Evolutionary conservation across 2,888 invertebrate genomes (phyloP).

Genomic region (Hipparchia sbordonii): DNA sequence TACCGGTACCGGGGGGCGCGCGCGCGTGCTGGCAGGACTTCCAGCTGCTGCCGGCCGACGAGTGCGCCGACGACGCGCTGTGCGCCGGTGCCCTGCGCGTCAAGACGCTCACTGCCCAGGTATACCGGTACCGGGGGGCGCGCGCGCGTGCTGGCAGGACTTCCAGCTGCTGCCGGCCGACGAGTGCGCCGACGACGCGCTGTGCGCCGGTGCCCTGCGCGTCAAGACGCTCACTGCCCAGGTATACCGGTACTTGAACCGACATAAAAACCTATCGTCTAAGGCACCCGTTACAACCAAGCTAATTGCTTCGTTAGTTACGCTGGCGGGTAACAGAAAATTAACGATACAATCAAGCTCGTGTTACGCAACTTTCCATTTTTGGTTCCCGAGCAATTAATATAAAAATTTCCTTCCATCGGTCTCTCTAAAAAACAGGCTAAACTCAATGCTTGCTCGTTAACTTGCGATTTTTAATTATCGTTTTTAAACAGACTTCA

Average conservation of each 20-base stretch:
- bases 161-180: constrained; percentile 20
- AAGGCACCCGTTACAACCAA: too few species aligned
- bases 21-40: constrained; percentile 44
- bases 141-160: constrained; percentile 44
- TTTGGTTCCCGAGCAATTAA: background rate
- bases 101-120: background rate
- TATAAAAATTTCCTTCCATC: background rate
- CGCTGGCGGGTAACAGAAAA: too few species aligned
- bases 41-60: constrained; percentile 16
- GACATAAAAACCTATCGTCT: too few species aligned
- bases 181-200: constrained; percentile 10
- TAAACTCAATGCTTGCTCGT: background rate
- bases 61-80: constrained; percentile 11
- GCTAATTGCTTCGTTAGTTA: too few species aligned
- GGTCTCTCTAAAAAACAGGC: background rate
- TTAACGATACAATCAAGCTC: too few species aligned
- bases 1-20: constrained; percentile 48
- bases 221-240: background rate
- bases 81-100: constrained; percentile 33
- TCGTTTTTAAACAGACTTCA: too few species aligned
- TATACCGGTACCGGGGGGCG: constrained; percentile 63
- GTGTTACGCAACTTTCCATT: too few species aligned
- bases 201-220: constrained; percentile 33
- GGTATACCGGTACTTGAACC: constrained; percentile 41
- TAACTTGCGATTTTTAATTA: too few species aligned